These are phyloP conservation scores for Clarias platycephalus DNA, from an alignment of 2,797 vertebrate genomes.

Conservation along the genomic window DNA sequence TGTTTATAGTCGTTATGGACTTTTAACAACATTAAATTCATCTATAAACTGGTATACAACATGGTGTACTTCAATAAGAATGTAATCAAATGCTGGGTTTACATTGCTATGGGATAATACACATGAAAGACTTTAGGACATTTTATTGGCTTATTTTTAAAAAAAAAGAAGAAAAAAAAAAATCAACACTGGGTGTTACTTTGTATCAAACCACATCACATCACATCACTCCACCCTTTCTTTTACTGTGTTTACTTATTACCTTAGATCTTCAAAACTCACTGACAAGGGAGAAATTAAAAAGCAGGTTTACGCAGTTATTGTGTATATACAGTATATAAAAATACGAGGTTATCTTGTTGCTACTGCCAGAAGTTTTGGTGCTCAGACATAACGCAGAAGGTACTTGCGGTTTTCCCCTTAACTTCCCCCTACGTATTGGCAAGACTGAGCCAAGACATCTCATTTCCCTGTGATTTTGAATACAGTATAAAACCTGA, in stretches of 20 bases:
- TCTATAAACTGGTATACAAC: not conserved
- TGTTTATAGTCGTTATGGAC: not conserved
- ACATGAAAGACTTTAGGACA: not conserved
- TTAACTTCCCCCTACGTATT: not conserved
- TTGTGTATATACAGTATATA: no score
- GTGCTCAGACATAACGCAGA: not conserved
- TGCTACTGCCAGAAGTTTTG: not conserved
- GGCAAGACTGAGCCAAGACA: not conserved
- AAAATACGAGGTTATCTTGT: not conserved
- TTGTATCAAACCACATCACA: not conserved
- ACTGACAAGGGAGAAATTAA: not conserved
- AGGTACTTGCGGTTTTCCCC: not conserved
- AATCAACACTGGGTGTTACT: not conserved
- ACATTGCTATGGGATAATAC: not conserved
- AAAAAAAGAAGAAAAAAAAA: no score
- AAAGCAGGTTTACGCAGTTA: no score
- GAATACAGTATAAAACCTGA: not conserved
- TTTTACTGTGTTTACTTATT: not conserved
- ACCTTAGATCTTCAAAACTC: not conserved
- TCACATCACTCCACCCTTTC: not conserved
- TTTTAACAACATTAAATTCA: not conserved
- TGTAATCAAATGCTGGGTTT: not conserved
- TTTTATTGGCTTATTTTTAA: not conserved
- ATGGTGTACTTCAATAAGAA: not conserved
- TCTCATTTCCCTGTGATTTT: not conserved